Evolutionary conservation across 1,140 invertebrate genomes (phyloP), one percentile per base, ranked within the genome.

Genomic region (Drosophila littoralis): DNA sequence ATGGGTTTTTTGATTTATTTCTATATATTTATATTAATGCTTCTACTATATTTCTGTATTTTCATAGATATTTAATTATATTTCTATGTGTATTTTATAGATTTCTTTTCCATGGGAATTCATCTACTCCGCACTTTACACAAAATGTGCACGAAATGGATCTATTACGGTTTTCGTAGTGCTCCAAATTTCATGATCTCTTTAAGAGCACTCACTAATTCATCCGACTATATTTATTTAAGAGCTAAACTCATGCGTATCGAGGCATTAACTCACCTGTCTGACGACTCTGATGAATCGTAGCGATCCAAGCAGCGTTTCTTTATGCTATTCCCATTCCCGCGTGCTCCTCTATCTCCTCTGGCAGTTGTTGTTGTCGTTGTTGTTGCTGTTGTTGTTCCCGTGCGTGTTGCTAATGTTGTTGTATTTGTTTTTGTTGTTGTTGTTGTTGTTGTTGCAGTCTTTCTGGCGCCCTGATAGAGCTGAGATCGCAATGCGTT

Each of bases 281-380:
- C 96, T 93, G 96, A 97, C 92, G 96, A 97, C 93, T 97, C 96
- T 82, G 96, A 97, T 92, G 96, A 97, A 94, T 97, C 96, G 94
- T 96, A 97, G 94, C 96, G 94, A 94, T 97, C 96, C 88, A 96
- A 94, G 93, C 96, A 97, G 93, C 96, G 94, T 93, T 96, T 97
- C 94, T 96, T 97, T 92, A 95, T 95, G 91, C 94, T 95, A 69
- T 94, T 93, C 45, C 93, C 93, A 45, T 72, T 76, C 35, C 42
- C 52, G 15, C n/a, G 35, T 0, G 12, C 15, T 50, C 48, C 48
- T 12, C 46, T 48, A 13, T 64, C 60, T 22, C 55, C 61, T 50
- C 63, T 48, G 7, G 48, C 33, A 42, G 45, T 54, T 63, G 68
- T 43, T 59, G 63, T 8, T 22, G 40, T 38, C 36, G 45, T 54